These are phyloP conservation scores for Eurois occulta DNA, from an alignment of 2,888 invertebrate species.

Conservation along the genomic window DNA sequence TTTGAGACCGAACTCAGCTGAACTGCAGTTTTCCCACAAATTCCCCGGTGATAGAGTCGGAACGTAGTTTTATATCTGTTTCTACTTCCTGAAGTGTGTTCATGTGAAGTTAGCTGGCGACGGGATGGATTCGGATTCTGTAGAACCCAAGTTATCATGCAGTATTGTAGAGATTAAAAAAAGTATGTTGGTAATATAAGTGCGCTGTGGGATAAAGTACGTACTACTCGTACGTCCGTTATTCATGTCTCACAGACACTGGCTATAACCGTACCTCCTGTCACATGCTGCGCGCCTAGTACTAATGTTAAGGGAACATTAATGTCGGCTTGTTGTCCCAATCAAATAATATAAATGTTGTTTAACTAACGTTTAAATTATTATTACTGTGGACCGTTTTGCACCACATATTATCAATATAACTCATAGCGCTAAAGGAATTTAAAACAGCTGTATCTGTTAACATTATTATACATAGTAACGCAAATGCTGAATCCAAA, in stretches of 20 bases:
- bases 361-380: too few species aligned
- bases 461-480: not conserved
- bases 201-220: slow-evolving; percentile 5
- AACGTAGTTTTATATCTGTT: slow-evolving; percentile 32
- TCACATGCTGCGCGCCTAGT: slow-evolving; percentile 25
- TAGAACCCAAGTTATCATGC: not conserved
- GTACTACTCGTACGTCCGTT: slow-evolving; percentile 1
- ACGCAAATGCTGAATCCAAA: not conserved
- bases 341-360: too few species aligned
- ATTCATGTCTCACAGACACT: not conserved
- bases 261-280: slow-evolving; percentile 4
- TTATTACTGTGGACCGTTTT: not conserved
- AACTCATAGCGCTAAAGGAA: not conserved
- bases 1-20: slow-evolving; percentile 5
- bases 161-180: not conserved
- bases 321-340: not conserved
- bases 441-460: not conserved
- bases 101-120: slow-evolving; percentile 14
- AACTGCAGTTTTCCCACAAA: slow-evolving; percentile 21
- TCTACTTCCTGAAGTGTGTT: not conserved
- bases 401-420: not conserved
- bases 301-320: not conserved
- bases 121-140: not conserved
- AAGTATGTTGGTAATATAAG: not conserved
- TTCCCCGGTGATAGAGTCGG: not conserved